Evolutionary conservation across 1,140 invertebrate species (phyloP).

Genomic region (Saccostrea cuccullata): DNA sequence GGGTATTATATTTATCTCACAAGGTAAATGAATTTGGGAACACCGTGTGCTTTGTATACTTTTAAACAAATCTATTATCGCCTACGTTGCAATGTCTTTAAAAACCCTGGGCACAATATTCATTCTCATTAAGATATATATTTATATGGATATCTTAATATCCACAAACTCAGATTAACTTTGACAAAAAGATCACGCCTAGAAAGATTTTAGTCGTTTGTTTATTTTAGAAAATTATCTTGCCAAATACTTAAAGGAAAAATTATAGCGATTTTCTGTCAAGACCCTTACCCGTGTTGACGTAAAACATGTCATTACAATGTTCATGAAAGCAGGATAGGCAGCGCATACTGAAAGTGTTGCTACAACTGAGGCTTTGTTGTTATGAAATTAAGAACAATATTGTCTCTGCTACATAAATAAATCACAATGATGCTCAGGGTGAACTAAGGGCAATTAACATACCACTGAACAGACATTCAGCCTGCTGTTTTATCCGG

Average conservation of each 20-base stretch:
- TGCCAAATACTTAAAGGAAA: not conserved
- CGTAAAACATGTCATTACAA: not conserved
- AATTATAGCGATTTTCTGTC: not conserved
- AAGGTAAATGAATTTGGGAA: too few species aligned
- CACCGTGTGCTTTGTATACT: too few species aligned
- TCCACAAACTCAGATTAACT: not conserved
- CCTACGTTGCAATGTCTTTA: too few species aligned
- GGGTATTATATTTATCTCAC: too few species aligned
- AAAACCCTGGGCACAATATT: too few species aligned
- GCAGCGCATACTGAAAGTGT: not conserved
- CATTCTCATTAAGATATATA: too few species aligned
- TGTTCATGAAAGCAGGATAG: not conserved
- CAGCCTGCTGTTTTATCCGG: not conserved
- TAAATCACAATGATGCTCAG: conserved; percentile 1
- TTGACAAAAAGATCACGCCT: not conserved
- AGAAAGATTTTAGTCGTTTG: not conserved
- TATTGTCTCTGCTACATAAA: conserved; percentile 2
- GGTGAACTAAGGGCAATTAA: conserved; percentile 19
- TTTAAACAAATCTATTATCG: too few species aligned
- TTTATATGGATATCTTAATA: not conserved
- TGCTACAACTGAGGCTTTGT: not conserved
- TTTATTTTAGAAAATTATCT: not conserved
- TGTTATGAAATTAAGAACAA: conserved; percentile 26
- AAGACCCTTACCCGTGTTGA: not conserved
- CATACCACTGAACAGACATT: not conserved